phyloP scores from a whole-genome alignment of 1,140 invertebrate genomes.

The Trachymyrmex septentrionalis region DNA sequence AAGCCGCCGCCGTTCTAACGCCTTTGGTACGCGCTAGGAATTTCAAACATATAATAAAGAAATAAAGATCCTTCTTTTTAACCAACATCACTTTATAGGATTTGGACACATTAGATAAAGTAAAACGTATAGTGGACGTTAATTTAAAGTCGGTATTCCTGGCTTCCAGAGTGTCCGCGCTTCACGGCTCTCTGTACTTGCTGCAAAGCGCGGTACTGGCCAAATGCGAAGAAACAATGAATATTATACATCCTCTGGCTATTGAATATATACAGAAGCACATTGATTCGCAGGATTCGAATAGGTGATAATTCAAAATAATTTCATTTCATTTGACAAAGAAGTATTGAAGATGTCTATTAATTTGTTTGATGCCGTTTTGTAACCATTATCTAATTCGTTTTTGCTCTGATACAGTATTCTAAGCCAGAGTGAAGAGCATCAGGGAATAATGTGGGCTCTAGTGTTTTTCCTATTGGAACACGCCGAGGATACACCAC shows the following conservation, averaged over 20 bases:
- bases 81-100: constrained; percentile 72
- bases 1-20: constrained; percentile 89
- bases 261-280: constrained; percentile 91
- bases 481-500: constrained; percentile 84
- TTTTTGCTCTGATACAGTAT: constrained; percentile 77
- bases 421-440: constrained; percentile 88
- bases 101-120: constrained; percentile 88
- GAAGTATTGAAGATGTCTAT: background rate
- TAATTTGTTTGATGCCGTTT: constrained; percentile 76
- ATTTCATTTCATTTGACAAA: constrained; percentile 44
- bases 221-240: constrained; percentile 88
- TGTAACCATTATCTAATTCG: constrained; percentile 70
- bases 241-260: constrained; percentile 88
- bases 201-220: constrained; percentile 89
- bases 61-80: background rate
- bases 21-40: constrained; percentile 84
- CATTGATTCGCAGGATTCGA: constrained; percentile 86
- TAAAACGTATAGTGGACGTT: constrained; percentile 89
- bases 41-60: background rate
- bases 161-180: constrained; percentile 89
- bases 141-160: constrained; percentile 90
- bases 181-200: constrained; percentile 93
- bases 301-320: constrained; percentile 81
- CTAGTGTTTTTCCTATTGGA: constrained; percentile 91
- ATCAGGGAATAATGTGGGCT: constrained; percentile 90